Conservation (phyloP, 2,888 invertebrate genomes). For the Conus canariensis region DNA sequence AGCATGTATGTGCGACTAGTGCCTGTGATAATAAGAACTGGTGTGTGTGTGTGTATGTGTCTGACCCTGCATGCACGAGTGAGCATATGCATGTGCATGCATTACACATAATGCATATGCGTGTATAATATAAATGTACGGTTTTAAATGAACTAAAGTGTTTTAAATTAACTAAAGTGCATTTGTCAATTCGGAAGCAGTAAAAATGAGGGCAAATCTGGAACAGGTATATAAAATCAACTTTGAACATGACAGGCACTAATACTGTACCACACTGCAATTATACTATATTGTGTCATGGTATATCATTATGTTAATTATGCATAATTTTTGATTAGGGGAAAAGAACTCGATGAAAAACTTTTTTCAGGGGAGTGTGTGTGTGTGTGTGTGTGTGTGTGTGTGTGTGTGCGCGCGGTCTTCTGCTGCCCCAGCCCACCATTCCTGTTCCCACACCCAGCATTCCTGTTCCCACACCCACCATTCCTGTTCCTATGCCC, state of each 20-base stretch:
- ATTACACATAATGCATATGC: background rate
- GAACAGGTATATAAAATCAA: background rate
- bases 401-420: background rate
- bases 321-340: background rate
- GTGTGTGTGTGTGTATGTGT: background rate
- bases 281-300: background rate
- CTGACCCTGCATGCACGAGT: background rate
- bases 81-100: background rate
- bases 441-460: too few relatives aligned
- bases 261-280: background rate
- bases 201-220: background rate
- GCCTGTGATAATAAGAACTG: background rate
- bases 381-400: too few relatives aligned
- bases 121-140: background rate
- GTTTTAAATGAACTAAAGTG: too few relatives aligned
- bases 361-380: background rate
- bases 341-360: background rate
- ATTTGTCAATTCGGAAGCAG: background rate
- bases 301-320: background rate
- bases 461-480: too few relatives aligned
- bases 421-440: too few relatives aligned
- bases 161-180: background rate
- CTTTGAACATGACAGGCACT: background rate
- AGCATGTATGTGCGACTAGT: background rate
- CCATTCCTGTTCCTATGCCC: too few relatives aligned